phyloP scores from a whole-genome alignment of 2,888 invertebrate species.

The Tholera decimalis region DNA sequence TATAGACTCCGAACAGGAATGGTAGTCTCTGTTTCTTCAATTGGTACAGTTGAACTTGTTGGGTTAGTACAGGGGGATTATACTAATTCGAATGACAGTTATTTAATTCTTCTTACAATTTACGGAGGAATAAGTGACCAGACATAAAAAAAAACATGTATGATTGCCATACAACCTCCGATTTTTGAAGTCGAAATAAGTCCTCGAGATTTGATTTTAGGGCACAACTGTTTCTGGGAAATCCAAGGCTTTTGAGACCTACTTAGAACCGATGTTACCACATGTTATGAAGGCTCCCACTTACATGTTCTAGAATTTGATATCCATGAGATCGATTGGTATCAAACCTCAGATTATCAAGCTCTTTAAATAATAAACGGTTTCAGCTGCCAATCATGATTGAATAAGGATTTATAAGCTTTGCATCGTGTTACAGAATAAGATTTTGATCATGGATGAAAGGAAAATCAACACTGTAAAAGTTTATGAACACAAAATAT shows the following conservation, averaged over 20 bases:
- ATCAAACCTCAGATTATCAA: constrained; percentile 43
- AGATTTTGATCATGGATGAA: constrained; percentile 29
- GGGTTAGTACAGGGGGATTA: too few relatives aligned
- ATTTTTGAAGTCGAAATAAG: too few relatives aligned
- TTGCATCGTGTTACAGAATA: constrained; percentile 21
- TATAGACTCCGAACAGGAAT: too few relatives aligned
- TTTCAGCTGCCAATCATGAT: constrained; percentile 40
- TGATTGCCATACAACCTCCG: too few relatives aligned
- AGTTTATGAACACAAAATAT: background rate
- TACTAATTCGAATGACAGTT: too few relatives aligned
- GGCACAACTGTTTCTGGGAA: too few relatives aligned
- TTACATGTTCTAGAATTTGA: constrained; percentile 27
- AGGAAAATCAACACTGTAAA: constrained; percentile 27
- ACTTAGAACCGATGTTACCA: constrained; percentile 13
- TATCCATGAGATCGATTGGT: constrained; percentile 49
- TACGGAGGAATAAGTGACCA: too few relatives aligned
- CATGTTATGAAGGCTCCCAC: background rate
- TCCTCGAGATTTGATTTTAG: too few relatives aligned
- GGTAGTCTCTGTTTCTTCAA: too few relatives aligned
- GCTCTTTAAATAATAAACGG: constrained; percentile 24
- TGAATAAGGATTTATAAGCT: constrained; percentile 14
- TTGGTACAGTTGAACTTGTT: too few relatives aligned
- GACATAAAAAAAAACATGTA: too few relatives aligned
- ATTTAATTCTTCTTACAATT: too few relatives aligned
- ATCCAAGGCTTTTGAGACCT: constrained; percentile 1